These are phyloP conservation scores for Lithobates sylvaticus DNA, from an alignment of 2,797 vertebrate genomes.

Conservation along the genomic window DNA sequence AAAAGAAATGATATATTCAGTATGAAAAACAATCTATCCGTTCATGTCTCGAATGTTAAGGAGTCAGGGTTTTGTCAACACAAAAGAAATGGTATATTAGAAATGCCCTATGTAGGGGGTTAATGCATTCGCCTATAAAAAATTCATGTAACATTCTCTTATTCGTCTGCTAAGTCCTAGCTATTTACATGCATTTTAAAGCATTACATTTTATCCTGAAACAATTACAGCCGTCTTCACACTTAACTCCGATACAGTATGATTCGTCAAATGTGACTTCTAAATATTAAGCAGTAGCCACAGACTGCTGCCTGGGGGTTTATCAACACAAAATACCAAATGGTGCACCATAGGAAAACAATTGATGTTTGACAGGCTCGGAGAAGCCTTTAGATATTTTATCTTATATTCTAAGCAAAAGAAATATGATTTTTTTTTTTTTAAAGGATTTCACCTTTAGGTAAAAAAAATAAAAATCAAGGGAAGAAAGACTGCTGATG, in stretches of 20 bases:
- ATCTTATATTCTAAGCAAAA: neutral
- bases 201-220: neutral
- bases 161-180: conserved; percentile 25
- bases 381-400: neutral
- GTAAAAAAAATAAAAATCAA: no score
- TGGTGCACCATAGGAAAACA: neutral
- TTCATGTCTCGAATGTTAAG: conserved; percentile 17
- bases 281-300: conserved; percentile 13
- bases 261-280: conserved; percentile 25
- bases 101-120: conserved; percentile 33
- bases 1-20: neutral
- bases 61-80: conserved; percentile 10
- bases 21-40: conserved; percentile 12
- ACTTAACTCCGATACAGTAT: conserved; percentile 39
- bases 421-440: neutral
- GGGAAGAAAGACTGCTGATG: no score
- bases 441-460: neutral
- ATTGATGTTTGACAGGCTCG: neutral
- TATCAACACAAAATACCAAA: neutral
- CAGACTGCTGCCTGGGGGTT: neutral
- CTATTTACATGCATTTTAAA: conserved; percentile 47
- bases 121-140: conserved; percentile 38
- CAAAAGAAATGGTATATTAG: conserved; percentile 14
- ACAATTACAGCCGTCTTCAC: conserved; percentile 33
- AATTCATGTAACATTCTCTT: conserved; percentile 30